Base-by-base conservation (phyloP, 2,888 invertebrate genomes). In the Chrysotoxum bicinctum region DNA sequence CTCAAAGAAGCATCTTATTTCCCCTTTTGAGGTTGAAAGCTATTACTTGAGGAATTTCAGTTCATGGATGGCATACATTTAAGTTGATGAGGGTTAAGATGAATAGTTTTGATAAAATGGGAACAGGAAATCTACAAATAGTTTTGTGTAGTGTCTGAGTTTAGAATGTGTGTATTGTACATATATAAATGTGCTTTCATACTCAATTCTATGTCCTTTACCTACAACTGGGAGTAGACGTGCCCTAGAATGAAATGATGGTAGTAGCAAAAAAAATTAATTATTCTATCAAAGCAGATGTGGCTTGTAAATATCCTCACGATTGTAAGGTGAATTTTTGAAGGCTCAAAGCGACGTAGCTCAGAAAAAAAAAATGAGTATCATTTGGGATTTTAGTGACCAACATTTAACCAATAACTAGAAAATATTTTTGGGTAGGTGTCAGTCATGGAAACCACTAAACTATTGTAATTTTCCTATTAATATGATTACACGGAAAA, bases 1-100 rank as follows among this genome's bases (percentile, higher is more conserved):
- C 40, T 73, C 52, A 62, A 54, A 72, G 82, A 69, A 62, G 26
- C 76, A 77, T 78, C 64, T 68, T 68, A 50, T 54, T 69, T 83
- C 62, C 58, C 54, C 35, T 58, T 75, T 70, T 79, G 83, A 52
- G 79, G 79, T 75, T 84, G 66, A 75, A 79, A 84, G 83, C 83
- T 70, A 79, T 79, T 78, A 84, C 74, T 84, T 56, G 83, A 54
- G 37, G 50, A 75, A 79, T 79, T 74, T 70, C 70, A 75, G 69
- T 66, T 79, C 48, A 43, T 50, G 50, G 50, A n/a, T 50, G 45
- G 23, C 23, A 77, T 45, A 73, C 73, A 77, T 77, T 73, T 54
- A n/a, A 60, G 50, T 77, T 83, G 82, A 83, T 73, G 82, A 77
- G 77, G 82, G 82, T 82, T 77, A 83, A 83, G 26, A 50, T 50